These are phyloP conservation scores for Chondrilla cf. caribensis DNA, from an alignment of 37 sponge, comb jelly and placozoan genomes.

Conservation along the genomic window DNA sequence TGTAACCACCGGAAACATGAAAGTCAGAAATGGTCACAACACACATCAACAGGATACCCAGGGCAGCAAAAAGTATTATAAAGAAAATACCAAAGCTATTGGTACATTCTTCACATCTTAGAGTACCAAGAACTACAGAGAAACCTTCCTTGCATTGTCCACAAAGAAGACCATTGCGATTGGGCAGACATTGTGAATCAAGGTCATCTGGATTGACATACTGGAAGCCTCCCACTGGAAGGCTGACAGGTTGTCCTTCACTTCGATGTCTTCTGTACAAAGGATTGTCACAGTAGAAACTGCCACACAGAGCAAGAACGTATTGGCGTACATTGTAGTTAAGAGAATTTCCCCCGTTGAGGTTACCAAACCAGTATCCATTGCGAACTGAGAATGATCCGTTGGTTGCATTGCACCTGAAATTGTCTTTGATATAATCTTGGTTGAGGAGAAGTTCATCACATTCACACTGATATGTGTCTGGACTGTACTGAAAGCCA, in stretches of 20 bases:
- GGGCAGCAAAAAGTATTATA: background rate
- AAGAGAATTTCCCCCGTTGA: background rate
- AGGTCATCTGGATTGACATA: background rate
- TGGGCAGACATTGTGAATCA: background rate
- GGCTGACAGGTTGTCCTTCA: background rate
- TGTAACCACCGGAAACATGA: slow-evolving; percentile 35
- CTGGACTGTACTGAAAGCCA: background rate
- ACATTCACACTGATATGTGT: background rate
- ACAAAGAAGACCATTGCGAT: background rate
- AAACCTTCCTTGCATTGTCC: background rate
- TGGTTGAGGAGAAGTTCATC: background rate
- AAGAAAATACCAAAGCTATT: background rate
- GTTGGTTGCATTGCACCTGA: background rate
- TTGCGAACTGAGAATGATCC: background rate
- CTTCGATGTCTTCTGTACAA: background rate
- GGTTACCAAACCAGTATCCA: slow-evolving; percentile 7
- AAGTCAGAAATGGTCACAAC: slow-evolving; percentile 12
- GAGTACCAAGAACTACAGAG: background rate
- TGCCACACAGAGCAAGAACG: background rate
- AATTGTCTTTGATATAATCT: background rate
- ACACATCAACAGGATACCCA: slow-evolving; percentile 30
- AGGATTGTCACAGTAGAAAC: background rate
- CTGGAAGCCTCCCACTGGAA: background rate
- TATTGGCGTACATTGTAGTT: background rate
- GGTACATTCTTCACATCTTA: background rate